Base-by-base conservation (phyloP, 2,797 vertebrate species). In the Rhinogobio ventralis region DNA sequence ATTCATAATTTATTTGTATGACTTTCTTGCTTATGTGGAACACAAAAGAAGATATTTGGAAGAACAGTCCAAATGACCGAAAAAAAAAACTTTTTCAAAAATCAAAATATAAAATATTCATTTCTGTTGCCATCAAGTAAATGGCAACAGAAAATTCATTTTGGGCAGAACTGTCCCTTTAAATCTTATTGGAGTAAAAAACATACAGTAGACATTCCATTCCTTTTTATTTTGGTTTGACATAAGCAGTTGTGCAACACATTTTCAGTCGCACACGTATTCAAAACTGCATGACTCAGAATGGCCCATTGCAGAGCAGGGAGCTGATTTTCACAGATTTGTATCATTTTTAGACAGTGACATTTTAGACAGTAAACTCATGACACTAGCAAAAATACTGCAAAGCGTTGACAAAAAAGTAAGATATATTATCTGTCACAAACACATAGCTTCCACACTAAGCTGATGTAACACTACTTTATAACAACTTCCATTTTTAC, bases 171-270 rank as follows among this genome's bases (percentile, higher is more conserved):
- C 19, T 36, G 11, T 55, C 3, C 20, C 20, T 15, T 55, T 75
- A 75, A 75, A n/a, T 36, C 11, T n/a, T 15, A 39, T 14, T 28
- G 7, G 20, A 9, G 46, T 67, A 68, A n/a, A 62, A 72, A 46
- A 30, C 53, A 72, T n/a, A 81, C 19, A n/a, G 51, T 45, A 46
- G 25, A 28, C 2, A 10, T 72, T 15, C 3, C 23, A 57, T 33
- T 60, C 1, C 7, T n/a, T 73, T 72, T 73, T 33, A 82, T 39
- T 23, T 71, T 46, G 46, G 53, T 49, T 49, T 73, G 28, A 20
- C n/a, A 69, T 81, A 55, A 81, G 79, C 13, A 62, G 19, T 45
- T 46, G 79, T 71, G 69, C 69, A 74, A 19, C 15, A 82, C 39
- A 39, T 82, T 82, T 74, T 72, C 68, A 33, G 57, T 78, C 15